phyloP scores from a whole-genome alignment of 2,888 invertebrate species.

The Sesamia inferens region DNA sequence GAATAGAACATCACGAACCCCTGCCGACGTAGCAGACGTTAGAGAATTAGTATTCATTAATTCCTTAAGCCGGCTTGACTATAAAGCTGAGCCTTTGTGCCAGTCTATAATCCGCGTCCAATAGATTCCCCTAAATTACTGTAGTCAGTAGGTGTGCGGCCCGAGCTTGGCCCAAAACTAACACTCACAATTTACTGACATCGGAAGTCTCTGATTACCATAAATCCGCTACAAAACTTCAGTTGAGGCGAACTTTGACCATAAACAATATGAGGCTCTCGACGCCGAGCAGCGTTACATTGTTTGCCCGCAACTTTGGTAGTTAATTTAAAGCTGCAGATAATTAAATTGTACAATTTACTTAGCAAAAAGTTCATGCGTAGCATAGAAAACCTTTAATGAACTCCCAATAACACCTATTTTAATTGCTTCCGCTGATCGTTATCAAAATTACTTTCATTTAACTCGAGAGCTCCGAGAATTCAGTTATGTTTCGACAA shows the following conservation, averaged over 20 bases:
- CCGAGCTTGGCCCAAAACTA: slow-evolving; percentile 50
- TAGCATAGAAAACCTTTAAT: slow-evolving; percentile 38
- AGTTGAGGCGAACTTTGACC: slow-evolving; percentile 63
- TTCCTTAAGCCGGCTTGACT: slow-evolving; percentile 67
- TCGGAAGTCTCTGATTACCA: slow-evolving; percentile 65
- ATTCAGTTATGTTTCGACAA: slow-evolving; percentile 22
- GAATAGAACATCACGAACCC: slow-evolving; percentile 46
- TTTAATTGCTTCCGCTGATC: slow-evolving; percentile 54
- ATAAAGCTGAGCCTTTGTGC: slow-evolving; percentile 66
- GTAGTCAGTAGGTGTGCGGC: slow-evolving; percentile 37
- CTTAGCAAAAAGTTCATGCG: slow-evolving; percentile 37
- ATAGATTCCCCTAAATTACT: slow-evolving; percentile 55
- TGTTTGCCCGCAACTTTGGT: slow-evolving; percentile 50
- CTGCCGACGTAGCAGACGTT: slow-evolving; percentile 34
- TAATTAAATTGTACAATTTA: slow-evolving; percentile 52
- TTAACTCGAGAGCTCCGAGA: slow-evolving; percentile 23
- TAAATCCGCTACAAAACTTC: slow-evolving; percentile 69
- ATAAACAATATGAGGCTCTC: slow-evolving; percentile 66
- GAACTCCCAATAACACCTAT: slow-evolving; percentile 32
- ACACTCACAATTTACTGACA: slow-evolving; percentile 59
- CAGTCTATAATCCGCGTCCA: slow-evolving; percentile 60
- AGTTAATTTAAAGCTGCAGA: slow-evolving; percentile 50
- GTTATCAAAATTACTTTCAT: slow-evolving; percentile 45
- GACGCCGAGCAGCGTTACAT: slow-evolving; percentile 36
- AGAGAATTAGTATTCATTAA: slow-evolving; percentile 69